Percentiles rank a stretch among this genome's conserved stretches.
phyloP scores from a whole-genome alignment of 2,888 invertebrate genomes.

The Octonoba sinensis region DNA sequence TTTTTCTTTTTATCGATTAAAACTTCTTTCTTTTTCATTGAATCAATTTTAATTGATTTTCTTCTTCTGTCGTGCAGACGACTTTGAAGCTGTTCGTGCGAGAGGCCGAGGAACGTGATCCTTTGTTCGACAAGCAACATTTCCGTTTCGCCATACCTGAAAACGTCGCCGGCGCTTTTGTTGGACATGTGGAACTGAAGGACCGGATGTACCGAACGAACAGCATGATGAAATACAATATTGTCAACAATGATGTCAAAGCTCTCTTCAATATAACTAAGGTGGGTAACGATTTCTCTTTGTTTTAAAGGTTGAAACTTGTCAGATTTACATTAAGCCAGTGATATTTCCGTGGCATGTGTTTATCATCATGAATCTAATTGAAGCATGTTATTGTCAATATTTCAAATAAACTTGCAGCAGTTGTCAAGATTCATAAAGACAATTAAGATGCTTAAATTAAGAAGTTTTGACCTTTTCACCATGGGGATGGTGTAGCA shows the following conservation, averaged over 20 bases:
- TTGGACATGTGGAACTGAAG: slow-evolving; percentile 67
- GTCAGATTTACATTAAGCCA: too few relatives aligned
- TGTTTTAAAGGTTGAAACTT: background rate
- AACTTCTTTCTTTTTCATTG: too few relatives aligned
- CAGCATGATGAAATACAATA: slow-evolving; percentile 66
- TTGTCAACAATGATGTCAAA: slow-evolving; percentile 67
- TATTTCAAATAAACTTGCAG: too few relatives aligned
- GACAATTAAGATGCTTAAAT: too few relatives aligned
- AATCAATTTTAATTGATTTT: too few relatives aligned
- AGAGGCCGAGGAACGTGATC: slow-evolving; percentile 68
- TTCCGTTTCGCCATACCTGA: slow-evolving; percentile 68
- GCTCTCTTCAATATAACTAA: slow-evolving; percentile 66
- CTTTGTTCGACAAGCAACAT: slow-evolving; percentile 66
- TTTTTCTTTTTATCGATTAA: too few relatives aligned
- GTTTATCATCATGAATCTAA: too few relatives aligned
- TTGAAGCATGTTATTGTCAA: too few relatives aligned
- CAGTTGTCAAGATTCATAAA: too few relatives aligned
- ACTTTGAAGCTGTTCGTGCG: slow-evolving; percentile 67
- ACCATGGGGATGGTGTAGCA: too few relatives aligned
- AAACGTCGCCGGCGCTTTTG: slow-evolving; percentile 67
- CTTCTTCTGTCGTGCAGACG: slow-evolving; percentile 51
- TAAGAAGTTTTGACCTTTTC: too few relatives aligned
- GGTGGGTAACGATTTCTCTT: slow-evolving; percentile 23
- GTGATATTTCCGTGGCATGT: too few relatives aligned
- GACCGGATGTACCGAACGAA: slow-evolving; percentile 66